Percentiles rank a stretch among this genome's conserved stretches.
These are phyloP conservation scores for Platanista minor DNA, from an alignment of 2,113 vertebrate genomes.

Conservation along the genomic window DNA sequence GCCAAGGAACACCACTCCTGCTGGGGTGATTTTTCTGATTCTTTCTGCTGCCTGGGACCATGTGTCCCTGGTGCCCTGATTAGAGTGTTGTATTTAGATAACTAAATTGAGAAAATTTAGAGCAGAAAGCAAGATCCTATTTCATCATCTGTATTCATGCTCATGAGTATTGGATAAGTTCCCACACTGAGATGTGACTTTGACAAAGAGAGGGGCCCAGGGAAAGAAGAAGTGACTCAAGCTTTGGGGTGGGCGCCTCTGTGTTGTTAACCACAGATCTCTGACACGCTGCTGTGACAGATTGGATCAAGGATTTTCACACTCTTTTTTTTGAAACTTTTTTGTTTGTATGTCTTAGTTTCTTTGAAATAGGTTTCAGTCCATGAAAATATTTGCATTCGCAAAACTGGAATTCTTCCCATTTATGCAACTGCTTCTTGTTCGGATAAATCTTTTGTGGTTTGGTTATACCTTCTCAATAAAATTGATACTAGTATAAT, in stretches of 20 bases:
- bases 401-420: neutral
- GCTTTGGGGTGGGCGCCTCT: neutral
- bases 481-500: neutral
- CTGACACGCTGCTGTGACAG: neutral
- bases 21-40: neutral
- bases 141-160: neutral
- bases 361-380: neutral
- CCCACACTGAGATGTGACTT: neutral
- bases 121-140: neutral
- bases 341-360: neutral
- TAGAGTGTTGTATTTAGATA: neutral
- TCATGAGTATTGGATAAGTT: neutral
- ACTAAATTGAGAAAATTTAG: neutral
- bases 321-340: neutral
- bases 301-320: neutral
- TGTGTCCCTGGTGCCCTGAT: neutral
- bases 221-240: neutral
- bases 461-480: constrained; percentile 19
- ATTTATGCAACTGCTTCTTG: neutral
- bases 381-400: neutral
- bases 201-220: neutral
- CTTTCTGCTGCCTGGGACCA: neutral
- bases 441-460: constrained; percentile 22
- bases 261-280: neutral
- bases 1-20: neutral